Percentiles rank a stretch among this genome's conserved stretches.
These are phyloP conservation scores for Benitochromis conjunctus DNA, from an alignment of 2,113 vertebrate genomes.

Conservation along the genomic window DNA sequence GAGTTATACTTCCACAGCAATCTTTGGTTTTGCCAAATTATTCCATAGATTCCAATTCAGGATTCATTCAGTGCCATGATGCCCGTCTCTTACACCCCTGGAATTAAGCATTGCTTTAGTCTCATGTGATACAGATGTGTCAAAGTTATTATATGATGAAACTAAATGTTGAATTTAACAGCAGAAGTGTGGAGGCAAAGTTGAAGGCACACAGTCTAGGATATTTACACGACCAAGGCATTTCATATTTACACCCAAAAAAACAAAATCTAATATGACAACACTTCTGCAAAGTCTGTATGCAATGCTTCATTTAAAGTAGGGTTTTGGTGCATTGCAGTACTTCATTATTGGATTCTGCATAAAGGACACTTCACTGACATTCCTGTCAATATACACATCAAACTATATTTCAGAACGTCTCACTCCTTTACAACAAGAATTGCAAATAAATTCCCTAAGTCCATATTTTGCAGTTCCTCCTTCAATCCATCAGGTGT, in stretches of 20 bases:
- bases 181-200: neutral
- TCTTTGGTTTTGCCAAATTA: neutral
- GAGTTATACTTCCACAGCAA: neutral
- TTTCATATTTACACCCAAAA: conserved; percentile 6
- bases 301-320: conserved; percentile 7
- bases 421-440: conserved; percentile 59
- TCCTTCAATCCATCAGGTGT: conserved; percentile 49
- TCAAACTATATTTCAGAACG: neutral
- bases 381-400: conserved; percentile 4
- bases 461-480: conserved; percentile 24
- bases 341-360: conserved; percentile 25
- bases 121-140: neutral
- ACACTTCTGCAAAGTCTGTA: neutral
- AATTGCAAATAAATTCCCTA: conserved; percentile 3
- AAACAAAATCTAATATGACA: neutral
- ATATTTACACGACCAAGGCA: conserved; percentile 6
- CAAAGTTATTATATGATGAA: neutral
- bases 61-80: neutral
- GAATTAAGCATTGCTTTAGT: neutral
- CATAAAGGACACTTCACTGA: conserved; percentile 15
- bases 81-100: neutral
- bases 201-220: neutral
- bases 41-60: neutral
- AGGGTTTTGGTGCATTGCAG: conserved; percentile 2
- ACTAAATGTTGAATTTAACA: neutral